phyloP scores from a whole-genome alignment of 2,888 invertebrate genomes.

The Graphium colonna region DNA sequence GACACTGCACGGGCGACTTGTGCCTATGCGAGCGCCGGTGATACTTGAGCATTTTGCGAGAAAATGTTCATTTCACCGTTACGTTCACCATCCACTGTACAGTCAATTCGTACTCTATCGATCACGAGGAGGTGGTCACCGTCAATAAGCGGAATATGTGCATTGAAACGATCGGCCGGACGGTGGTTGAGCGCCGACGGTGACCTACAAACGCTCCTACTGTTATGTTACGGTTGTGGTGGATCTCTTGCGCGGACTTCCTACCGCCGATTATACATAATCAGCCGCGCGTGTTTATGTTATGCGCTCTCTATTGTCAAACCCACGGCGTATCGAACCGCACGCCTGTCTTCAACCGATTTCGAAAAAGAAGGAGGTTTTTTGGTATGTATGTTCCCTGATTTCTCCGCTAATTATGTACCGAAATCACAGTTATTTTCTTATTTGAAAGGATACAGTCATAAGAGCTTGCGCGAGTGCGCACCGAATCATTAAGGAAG shows the following conservation, averaged over 20 bases:
- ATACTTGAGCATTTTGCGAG: slow-evolving; percentile 77
- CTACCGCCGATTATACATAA: slow-evolving; percentile 27
- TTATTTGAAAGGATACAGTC: too few species aligned
- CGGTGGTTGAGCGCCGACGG: slow-evolving; percentile 36
- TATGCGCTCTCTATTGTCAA: slow-evolving; percentile 11
- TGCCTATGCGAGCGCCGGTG: slow-evolving; percentile 75
- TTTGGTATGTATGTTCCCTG: too few species aligned
- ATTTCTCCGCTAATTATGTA: too few species aligned
- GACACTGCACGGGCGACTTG: slow-evolving; percentile 73
- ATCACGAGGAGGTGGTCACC: not conserved
- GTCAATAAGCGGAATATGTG: not conserved
- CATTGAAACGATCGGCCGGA: slow-evolving; percentile 29
- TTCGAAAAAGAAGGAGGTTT: too few species aligned
- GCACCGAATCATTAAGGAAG: too few species aligned
- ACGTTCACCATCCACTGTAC: slow-evolving; percentile 28
- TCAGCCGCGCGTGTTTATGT: slow-evolving; percentile 19
- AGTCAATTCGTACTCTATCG: not conserved
- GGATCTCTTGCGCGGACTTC: slow-evolving; percentile 40
- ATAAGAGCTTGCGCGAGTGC: too few species aligned
- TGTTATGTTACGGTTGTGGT: slow-evolving; percentile 54
- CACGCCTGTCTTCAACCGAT: not conserved
- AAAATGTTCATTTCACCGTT: slow-evolving; percentile 74
- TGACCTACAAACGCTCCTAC: slow-evolving; percentile 46
- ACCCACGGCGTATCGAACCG: not conserved
- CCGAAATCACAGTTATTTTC: too few species aligned